A percentile compares a stretch with the other conserved stretches of the same genome.
Evolutionary conservation across 2,888 invertebrate genomes (phyloP).

Genomic region (Diploptera punctata): DNA sequence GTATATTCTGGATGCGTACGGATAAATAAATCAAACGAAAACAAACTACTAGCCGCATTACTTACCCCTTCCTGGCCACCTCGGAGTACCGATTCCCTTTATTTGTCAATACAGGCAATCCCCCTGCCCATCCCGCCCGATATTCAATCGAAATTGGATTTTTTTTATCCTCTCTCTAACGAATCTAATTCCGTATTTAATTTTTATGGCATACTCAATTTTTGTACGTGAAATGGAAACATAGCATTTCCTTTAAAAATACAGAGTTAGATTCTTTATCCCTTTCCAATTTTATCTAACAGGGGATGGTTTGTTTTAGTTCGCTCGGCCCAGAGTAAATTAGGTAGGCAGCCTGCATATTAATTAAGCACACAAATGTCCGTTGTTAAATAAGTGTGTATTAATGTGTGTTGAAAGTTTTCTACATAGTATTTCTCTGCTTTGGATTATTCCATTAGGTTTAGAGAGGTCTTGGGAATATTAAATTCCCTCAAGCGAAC

Average conservation of each 20-base stretch:
- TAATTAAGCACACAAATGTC: no score
- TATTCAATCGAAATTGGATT: constrained; percentile 10
- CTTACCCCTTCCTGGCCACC: not conserved
- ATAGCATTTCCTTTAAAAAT: not conserved
- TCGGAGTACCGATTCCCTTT: not conserved
- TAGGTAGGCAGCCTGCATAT: no score
- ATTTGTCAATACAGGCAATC: not conserved
- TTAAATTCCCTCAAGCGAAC: no score
- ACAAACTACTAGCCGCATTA: not conserved
- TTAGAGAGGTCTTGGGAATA: no score
- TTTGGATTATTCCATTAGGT: no score
- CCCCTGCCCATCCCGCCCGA: not conserved
- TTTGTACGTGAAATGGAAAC: constrained; percentile 3
- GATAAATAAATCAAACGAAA: not conserved
- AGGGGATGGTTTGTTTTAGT: no score
- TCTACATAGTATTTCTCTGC: no score
- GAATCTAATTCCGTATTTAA: constrained; percentile 9
- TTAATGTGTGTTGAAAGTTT: no score
- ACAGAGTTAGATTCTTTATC: no score
- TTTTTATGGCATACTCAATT: not conserved
- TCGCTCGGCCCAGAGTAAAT: no score
- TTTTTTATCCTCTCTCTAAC: not conserved
- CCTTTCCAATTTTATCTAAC: no score
- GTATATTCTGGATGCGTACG: not conserved
- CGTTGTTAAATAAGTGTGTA: no score